Conservation (phyloP, 35 echinoderm and acorn worm genomes). For the Acanthaster planci region DNA sequence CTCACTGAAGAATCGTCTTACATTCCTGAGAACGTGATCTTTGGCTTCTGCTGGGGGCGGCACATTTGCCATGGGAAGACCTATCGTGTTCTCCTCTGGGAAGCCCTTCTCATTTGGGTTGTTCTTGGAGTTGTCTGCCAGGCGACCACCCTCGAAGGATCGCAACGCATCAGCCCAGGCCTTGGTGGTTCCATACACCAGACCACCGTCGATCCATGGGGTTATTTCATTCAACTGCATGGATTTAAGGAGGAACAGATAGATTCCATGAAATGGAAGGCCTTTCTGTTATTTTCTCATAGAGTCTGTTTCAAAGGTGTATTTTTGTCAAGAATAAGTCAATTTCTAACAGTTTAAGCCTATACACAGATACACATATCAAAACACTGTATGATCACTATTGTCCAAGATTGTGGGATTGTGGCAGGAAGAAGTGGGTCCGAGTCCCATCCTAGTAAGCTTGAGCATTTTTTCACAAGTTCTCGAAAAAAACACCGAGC, state of each 20-base stretch:
- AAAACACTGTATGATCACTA: too few species aligned
- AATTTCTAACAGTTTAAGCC: too few species aligned
- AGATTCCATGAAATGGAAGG: not conserved
- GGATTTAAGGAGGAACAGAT: not conserved
- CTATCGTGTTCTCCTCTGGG: slow-evolving; percentile 73
- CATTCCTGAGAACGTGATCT: slow-evolving; percentile 51
- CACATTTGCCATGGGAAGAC: slow-evolving; percentile 94
- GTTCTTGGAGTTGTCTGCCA: slow-evolving; percentile 50
- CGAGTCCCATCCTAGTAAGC: too few species aligned
- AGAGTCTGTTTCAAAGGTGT: too few species aligned
- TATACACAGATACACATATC: too few species aligned
- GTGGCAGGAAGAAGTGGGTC: too few species aligned
- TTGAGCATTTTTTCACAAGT: too few species aligned
- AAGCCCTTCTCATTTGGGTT: slow-evolving; percentile 38
- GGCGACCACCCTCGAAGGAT: slow-evolving; percentile 75
- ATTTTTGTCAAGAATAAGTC: too few species aligned
- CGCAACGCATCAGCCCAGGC: slow-evolving; percentile 91
- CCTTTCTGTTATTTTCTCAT: not conserved
- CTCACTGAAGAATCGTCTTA: slow-evolving; percentile 90
- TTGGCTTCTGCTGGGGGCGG: slow-evolving; percentile 58
- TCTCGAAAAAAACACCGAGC: too few species aligned
- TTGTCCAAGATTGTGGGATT: too few species aligned
- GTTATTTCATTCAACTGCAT: slow-evolving; percentile 94
- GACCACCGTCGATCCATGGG: slow-evolving; percentile 94
- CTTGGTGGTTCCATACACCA: slow-evolving; percentile 87